Conservation (phyloP, 2,797 vertebrate species). For the Pangasius sanitwongsei region DNA sequence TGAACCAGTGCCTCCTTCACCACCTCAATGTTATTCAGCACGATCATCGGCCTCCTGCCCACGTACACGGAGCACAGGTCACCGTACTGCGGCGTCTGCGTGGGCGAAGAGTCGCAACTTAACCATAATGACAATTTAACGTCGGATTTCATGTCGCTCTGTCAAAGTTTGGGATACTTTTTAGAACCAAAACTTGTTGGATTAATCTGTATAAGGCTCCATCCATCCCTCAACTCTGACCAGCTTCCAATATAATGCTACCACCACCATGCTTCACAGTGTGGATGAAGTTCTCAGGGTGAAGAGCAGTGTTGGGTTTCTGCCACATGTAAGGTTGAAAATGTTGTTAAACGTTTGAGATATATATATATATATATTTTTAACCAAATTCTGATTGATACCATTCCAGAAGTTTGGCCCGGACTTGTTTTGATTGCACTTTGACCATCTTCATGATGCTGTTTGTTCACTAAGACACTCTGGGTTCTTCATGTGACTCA, state of each 20-base stretch:
- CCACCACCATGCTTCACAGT: background rate
- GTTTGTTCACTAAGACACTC: background rate
- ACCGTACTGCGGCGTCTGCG: conserved; percentile 41
- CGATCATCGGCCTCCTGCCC: conserved; percentile 19
- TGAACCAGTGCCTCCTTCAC: conserved; percentile 43
- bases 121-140: background rate
- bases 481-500: background rate
- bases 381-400: background rate
- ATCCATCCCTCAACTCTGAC: background rate
- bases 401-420: background rate
- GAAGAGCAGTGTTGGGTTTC: background rate
- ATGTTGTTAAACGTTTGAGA: background rate
- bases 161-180: background rate
- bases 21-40: conserved; percentile 40
- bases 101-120: background rate
- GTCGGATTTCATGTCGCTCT: background rate
- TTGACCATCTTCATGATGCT: background rate
- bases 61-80: conserved; percentile 15
- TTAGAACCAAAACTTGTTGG: background rate
- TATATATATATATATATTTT: too few species aligned
- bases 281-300: background rate
- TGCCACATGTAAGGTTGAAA: background rate
- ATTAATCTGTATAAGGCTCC: background rate
- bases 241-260: background rate
- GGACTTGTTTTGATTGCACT: background rate